Base-by-base conservation (phyloP, 2,113 vertebrate genomes). In the Podocnemis expansa region DNA sequence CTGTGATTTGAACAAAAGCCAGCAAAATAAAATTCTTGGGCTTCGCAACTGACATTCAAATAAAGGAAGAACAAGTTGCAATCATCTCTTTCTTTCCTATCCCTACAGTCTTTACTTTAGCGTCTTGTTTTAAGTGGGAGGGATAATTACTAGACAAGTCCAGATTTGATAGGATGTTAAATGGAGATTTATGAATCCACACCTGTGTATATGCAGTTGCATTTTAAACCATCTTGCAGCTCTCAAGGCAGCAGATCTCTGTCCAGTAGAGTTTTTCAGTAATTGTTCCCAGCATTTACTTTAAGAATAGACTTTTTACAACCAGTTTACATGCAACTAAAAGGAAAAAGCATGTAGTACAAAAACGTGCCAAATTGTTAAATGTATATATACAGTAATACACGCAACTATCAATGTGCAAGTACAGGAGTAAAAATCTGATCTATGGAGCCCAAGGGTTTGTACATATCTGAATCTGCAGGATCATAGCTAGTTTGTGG, bases 1-100 rank as follows among this genome's bases (percentile, higher is more conserved):
- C 85, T 84, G 96, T 56, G 78, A 94, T 84, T 55, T 93, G 84
- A 95, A 22, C 75, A 43, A 41, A 60, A 38, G 90, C 87, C 85
- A 85, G 87, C 78, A 11, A 70, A 55, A 78, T 93, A 5, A 43
- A 70, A 22, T 58, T 73, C 27, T 31, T 91, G 49, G 54, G 25
- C 88, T 92, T 88, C 52, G 38, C 78, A 80, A 34, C 10, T 78
- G 85, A 43, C 10, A 25, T n/a, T 89, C 43, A 82, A 82, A 38
- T n/a, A 21, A 84, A 89, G 47, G 73, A 87, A 25, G 90, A 43
- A 12, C 1, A 78, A 84, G 2, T 17, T 91, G 4, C 45, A 89
- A n/a, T 16, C 60, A 19, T n/a, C 60, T 67, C 60, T n/a, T n/a
- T 63, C 31, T 63, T 31, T 19, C 60, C 31, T 34, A 63, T n/a